Base-by-base conservation (phyloP, 1,140 invertebrate genomes). In the Calephelis virginiensis region DNA sequence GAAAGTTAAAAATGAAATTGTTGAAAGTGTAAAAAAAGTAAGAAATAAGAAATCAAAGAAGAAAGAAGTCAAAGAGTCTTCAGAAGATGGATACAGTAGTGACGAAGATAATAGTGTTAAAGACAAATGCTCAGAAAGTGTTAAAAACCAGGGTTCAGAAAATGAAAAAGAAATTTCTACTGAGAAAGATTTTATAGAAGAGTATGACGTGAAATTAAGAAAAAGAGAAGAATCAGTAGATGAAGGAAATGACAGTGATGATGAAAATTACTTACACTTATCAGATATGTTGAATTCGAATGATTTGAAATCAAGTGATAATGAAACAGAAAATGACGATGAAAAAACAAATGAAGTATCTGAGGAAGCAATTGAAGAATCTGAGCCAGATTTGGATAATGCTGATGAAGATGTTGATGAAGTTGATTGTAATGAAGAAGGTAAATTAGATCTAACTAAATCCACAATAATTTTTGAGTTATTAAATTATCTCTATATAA, bases 71-170 rank as follows among this genome's bases (percentile, higher is more conserved):
- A 82, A 86, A 73, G 78, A 91, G 66, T 79, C 80, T 60, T 81
- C 81, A 47, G 84, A 86, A 78, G 81, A 89, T 76, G 85, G 83
- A 64, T 90, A 89, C 61, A 86, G 82, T 73, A 83, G 85, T 75
- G 75, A 79, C 49, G 75, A 81, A 69, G 73, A 80, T 49, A 83
- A 43, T 69, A 80, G 61, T 73, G 43, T 73, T 50, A 53, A n/a
- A 56, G 61, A 63, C n/a, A n/a, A n/a, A n/a, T n/a, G n/a, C n/a
- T n/a, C n/a, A n/a, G n/a, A n/a, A n/a, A 80, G 61, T 73, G 43
- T 73, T 50, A 53, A n/a, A 56, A 62, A 63, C 11, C n/a, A 68
- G 10, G 14, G 64, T 69, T 61, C 61, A 67, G 77, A 82, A 50
- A 82, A 76, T 62, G 69, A 78, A 76, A 69, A 82, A 28, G 74